Conservation (phyloP, 2,888 invertebrate species). For the Camponotus fellah region DNA sequence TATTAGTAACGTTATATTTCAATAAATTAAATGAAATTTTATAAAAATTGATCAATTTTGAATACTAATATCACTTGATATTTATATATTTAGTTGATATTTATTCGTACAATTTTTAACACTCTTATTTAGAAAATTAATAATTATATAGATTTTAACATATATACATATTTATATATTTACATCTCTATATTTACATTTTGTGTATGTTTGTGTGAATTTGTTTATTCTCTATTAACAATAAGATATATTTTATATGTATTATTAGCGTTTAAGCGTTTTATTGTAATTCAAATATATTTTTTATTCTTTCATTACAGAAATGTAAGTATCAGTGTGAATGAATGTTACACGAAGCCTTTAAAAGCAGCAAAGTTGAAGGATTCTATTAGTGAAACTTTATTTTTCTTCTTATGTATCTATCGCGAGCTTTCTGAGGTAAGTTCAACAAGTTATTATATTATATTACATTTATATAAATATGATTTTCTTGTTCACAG, state of each 20-base stretch:
- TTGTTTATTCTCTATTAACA: background rate
- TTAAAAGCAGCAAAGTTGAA: slow-evolving; percentile 84
- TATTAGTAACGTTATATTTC: background rate
- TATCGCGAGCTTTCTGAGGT: slow-evolving; percentile 84
- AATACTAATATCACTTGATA: background rate
- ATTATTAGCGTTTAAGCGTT: background rate
- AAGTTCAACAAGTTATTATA: slow-evolving; percentile 58
- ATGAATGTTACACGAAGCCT: slow-evolving; percentile 84
- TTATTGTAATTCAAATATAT: slow-evolving; percentile 12
- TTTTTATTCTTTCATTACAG: slow-evolving; percentile 79
- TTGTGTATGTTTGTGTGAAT: background rate
- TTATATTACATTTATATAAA: slow-evolving; percentile 3
- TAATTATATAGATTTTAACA: background rate
- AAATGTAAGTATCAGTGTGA: slow-evolving; percentile 82
- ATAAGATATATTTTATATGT: background rate
- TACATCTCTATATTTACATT: background rate
- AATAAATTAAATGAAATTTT: background rate
- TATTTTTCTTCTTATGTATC: slow-evolving; percentile 84
- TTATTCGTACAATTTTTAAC: background rate
- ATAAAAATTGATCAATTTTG: background rate
- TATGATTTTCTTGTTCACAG: background rate
- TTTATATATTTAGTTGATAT: background rate
- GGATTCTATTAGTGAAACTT: slow-evolving; percentile 83
- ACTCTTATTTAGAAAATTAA: background rate
- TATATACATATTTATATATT: too few relatives aligned